A percentile compares a stretch with the other conserved stretches of the same genome.
Evolutionary conservation across 2,113 vertebrate genomes (phyloP).

Genomic region (Percina caprodes): DNA sequence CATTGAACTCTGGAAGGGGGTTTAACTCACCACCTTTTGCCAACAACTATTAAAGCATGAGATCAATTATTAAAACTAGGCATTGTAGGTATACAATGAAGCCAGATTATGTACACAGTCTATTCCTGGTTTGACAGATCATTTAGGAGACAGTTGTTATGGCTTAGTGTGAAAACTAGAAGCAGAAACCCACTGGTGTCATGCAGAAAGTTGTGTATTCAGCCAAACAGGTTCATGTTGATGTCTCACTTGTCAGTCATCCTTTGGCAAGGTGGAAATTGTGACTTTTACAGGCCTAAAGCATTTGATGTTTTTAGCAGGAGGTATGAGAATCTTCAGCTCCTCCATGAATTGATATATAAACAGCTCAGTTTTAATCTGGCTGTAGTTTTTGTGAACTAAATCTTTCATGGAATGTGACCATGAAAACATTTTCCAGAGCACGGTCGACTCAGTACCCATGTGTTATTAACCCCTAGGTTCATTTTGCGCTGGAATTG

Average conservation of each 20-base stretch:
- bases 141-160: background rate
- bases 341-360: background rate
- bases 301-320: background rate
- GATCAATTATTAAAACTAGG: slow-evolving; percentile 3
- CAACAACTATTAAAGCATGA: background rate
- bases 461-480: too few species aligned
- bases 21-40: background rate
- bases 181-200: background rate
- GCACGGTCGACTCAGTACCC: too few species aligned
- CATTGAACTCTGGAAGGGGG: background rate
- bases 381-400: background rate
- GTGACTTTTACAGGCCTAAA: background rate
- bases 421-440: too few species aligned
- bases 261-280: too few species aligned
- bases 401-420: too few species aligned
- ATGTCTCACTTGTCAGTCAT: background rate
- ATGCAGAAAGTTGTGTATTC: background rate
- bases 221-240: background rate
- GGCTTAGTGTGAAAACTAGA: background rate
- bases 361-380: background rate
- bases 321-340: background rate
- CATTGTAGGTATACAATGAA: background rate
- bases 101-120: background rate
- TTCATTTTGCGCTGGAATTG: too few species aligned
- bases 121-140: background rate